Conservation (phyloP, 2,113 vertebrate species). For the Misgurnus anguillicaudatus region DNA sequence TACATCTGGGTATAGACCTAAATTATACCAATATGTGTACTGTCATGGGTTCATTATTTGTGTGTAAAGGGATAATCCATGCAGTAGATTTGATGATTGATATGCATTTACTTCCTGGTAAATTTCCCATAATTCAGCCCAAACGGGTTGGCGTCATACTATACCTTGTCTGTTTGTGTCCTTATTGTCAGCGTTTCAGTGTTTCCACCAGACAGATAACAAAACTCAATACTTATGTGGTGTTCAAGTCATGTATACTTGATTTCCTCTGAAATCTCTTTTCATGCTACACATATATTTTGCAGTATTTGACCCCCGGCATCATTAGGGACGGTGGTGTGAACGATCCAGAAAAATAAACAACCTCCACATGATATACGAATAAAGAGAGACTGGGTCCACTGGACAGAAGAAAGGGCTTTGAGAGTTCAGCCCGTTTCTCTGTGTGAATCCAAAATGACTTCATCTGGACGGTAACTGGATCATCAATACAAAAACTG, state of each 20-base stretch:
- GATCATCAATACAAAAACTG: slow-evolving; percentile 26
- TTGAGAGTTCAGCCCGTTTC: slow-evolving; percentile 36
- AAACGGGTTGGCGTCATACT: slow-evolving; percentile 6
- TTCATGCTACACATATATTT: slow-evolving; percentile 58
- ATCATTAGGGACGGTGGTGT: slow-evolving; percentile 3
- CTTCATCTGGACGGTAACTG: slow-evolving; percentile 30
- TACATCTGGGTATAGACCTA: not conserved
- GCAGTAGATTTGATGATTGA: slow-evolving; percentile 12
- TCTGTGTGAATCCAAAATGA: slow-evolving; percentile 34
- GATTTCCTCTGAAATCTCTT: slow-evolving; percentile 42
- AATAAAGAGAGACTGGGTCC: slow-evolving; percentile 34
- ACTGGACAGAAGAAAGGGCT: slow-evolving; percentile 29
- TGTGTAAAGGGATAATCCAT: slow-evolving; percentile 22
- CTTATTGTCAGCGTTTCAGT: slow-evolving; percentile 29
- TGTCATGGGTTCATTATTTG: not conserved
- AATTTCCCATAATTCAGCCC: not conserved
- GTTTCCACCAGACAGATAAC: slow-evolving; percentile 35
- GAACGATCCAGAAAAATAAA: slow-evolving; percentile 46
- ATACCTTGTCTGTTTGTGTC: slow-evolving; percentile 10
- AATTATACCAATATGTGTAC: not conserved
- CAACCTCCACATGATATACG: slow-evolving; percentile 32
- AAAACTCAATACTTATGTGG: slow-evolving; percentile 44
- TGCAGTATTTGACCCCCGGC: slow-evolving; percentile 35
- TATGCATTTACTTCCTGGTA: slow-evolving; percentile 8
- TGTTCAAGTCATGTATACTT: slow-evolving; percentile 54